A percentile compares a stretch with the other conserved stretches of the same genome.
Evolutionary conservation across 2,113 vertebrate species (phyloP).

Genomic region (Oryzias curvinotus): DNA sequence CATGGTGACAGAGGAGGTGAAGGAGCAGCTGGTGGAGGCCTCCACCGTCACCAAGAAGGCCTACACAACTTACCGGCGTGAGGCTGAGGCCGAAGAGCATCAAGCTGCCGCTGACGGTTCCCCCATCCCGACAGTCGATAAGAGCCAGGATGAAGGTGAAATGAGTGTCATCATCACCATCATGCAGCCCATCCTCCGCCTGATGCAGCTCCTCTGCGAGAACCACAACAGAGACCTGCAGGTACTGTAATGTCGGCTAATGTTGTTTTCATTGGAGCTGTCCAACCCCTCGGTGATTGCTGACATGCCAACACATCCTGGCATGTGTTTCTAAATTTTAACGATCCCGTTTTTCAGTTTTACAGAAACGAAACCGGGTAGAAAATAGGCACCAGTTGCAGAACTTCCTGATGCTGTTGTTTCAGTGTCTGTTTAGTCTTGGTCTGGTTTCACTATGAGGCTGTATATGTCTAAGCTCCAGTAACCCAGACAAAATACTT

Average conservation of each 20-base stretch:
- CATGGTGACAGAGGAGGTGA: slow-evolving; percentile 89
- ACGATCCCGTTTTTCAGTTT: slow-evolving; percentile 30
- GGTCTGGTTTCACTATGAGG: slow-evolving; percentile 71
- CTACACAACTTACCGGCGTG: slow-evolving; percentile 85
- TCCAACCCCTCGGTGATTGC: not conserved
- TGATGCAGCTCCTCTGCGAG: slow-evolving; percentile 95
- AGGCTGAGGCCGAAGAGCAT: slow-evolving; percentile 91
- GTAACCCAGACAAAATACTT: slow-evolving; percentile 56
- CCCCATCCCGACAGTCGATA: slow-evolving; percentile 77
- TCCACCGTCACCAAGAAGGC: slow-evolving; percentile 89
- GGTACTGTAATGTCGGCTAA: slow-evolving; percentile 65
- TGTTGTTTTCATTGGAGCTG: slow-evolving; percentile 8
- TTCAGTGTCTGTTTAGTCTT: slow-evolving; percentile 50
- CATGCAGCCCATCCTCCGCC: slow-evolving; percentile 96
- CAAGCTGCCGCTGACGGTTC: slow-evolving; percentile 78
- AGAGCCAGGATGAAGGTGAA: slow-evolving; percentile 92
- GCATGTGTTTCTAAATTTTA: slow-evolving; percentile 35
- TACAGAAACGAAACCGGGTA: slow-evolving; percentile 68
- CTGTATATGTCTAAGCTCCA: slow-evolving; percentile 26
- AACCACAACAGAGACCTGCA: slow-evolving; percentile 96
- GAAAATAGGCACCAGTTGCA: slow-evolving; percentile 58
- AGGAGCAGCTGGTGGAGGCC: slow-evolving; percentile 93
- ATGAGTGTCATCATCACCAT: slow-evolving; percentile 97
- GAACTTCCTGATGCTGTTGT: slow-evolving; percentile 58
- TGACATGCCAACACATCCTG: slow-evolving; percentile 19